phyloP scores from a whole-genome alignment of 2,797 vertebrate genomes.

The Spatula clypeata region DNA sequence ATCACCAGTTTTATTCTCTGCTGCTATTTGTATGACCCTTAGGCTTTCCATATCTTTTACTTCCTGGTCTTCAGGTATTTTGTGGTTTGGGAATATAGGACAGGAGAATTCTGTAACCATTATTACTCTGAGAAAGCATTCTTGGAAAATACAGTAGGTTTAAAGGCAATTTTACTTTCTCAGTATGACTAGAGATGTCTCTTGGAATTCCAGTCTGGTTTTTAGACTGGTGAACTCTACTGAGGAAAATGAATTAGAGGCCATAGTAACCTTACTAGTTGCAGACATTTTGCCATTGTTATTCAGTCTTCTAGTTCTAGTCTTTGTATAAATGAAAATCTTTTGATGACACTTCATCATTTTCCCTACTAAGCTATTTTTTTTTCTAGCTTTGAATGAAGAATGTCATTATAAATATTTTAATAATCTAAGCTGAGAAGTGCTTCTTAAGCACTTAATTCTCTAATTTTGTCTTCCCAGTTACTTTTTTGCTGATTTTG shows the following conservation, averaged over 20 bases:
- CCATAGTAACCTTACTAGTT: background rate
- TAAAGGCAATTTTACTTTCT: background rate
- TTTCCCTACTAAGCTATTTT: background rate
- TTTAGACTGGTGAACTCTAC: background rate
- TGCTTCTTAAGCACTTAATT: background rate
- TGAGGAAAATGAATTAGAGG: background rate
- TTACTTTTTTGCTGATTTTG: background rate
- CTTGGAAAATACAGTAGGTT: background rate
- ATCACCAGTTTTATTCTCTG: background rate
- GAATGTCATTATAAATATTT: background rate
- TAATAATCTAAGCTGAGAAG: background rate
- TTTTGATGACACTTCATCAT: background rate
- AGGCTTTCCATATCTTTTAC: background rate
- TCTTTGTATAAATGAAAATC: background rate
- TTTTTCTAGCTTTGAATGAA: background rate
- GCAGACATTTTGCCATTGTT: background rate
- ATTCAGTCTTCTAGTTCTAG: background rate
- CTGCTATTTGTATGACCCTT: background rate
- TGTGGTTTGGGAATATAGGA: background rate
- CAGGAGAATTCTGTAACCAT: background rate
- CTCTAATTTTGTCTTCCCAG: background rate
- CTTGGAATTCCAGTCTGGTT: background rate
- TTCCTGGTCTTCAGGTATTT: background rate
- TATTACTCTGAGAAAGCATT: background rate
- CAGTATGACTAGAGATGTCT: background rate